Base-by-base conservation (phyloP, 2,797 vertebrate species). In the Crenichthys baileyi region DNA sequence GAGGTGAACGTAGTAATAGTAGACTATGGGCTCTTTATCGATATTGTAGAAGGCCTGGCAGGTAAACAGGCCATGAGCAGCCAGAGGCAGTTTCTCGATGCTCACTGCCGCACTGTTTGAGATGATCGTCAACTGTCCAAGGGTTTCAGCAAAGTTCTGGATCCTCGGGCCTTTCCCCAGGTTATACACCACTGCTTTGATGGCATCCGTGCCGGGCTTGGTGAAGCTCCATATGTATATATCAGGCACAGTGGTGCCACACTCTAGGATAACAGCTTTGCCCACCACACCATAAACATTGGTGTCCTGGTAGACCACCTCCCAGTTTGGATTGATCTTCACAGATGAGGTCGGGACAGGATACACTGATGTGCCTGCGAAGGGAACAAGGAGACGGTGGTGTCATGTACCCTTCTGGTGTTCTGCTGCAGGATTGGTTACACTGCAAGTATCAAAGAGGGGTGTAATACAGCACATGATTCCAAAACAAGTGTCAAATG, bases 161-260 rank as follows among this genome's bases (percentile, higher is more conserved):
- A 94, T 88, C 46, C 93, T 96, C 7, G 88, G 90, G 18, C 96
- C 85, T 67, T 90, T 87, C 67, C 97, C 96, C 55, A 96, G 48
- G 83, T 96, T 91, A 83, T 96, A 94, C 55, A 96, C 75, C 83
- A 98, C 76, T 0, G 96, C 95, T 80, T 85, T 83, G 55, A 94
- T 95, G 1, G 77, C 91, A 50, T 95, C 90, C 0, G 95, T 95
- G 36, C 95, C 94, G 1, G 48, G 92, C 3, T 93, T 91, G 3
- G 94, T 95, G 91, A 98, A 98, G 83, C 97, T 96, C 97, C 97
- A 98, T 83, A 97, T 94, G 82, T 97, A 97, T 65, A 96, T 91
- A 4, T 95, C 91, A 0, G 96, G 96, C 0, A 90, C 22, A 4
- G 75, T 53, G 5, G 91, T 4, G 0, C 91, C 96, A 0, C 98